Evolutionary conservation across 2,888 invertebrate genomes (phyloP).

Genomic region (Pterobdella sp.): DNA sequence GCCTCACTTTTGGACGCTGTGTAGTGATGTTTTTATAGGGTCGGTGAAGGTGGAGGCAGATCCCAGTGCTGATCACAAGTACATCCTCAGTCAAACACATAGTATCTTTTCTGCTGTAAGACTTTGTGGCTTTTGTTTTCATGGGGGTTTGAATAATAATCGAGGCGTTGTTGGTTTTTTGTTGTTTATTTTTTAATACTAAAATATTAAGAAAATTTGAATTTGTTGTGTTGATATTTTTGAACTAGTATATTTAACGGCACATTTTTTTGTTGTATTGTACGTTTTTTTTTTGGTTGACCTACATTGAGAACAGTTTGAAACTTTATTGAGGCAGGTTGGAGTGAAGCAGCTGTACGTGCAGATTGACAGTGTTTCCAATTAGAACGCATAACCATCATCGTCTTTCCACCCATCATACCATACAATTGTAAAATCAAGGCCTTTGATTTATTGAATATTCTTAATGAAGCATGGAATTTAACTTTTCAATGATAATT

Average conservation of each 20-base stretch:
- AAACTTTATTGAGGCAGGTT: conserved; percentile 52
- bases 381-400: conserved; percentile 51
- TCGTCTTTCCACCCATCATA: not conserved
- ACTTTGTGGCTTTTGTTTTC: not conserved
- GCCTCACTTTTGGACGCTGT: conserved; percentile 95
- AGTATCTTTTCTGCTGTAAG: conserved; percentile 76
- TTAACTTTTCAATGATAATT: no score
- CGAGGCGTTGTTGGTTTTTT: not conserved
- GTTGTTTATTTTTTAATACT: not conserved
- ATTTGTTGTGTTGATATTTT: no score
- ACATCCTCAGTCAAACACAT: conserved; percentile 82
- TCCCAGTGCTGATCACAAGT: conserved; percentile 79
- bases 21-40: conserved; percentile 85
- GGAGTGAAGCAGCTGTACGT: conserved; percentile 85
- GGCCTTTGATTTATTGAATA: no score
- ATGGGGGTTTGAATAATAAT: not conserved
- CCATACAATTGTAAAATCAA: no score
- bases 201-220: no score
- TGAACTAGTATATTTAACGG: no score
- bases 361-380: conserved; percentile 81
- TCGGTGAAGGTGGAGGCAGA: conserved; percentile 91
- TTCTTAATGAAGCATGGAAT: no score
- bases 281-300: no score
- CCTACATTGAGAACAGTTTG: no score
- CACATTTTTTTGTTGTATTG: no score